Conservation (phyloP, 2,113 vertebrate genomes). For the Heterochromis multidens region DNA sequence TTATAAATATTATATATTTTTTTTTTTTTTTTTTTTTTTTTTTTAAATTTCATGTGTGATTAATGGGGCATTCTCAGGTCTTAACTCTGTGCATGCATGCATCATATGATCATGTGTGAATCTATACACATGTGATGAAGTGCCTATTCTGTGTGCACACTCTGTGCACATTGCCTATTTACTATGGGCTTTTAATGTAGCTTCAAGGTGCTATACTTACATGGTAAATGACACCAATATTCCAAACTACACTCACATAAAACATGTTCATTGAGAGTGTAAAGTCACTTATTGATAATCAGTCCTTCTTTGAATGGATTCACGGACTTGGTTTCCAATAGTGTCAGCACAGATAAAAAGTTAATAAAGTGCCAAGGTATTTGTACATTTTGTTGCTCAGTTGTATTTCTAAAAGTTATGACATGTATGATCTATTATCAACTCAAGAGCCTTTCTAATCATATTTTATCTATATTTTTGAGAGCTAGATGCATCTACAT, state of each 20-base stretch:
- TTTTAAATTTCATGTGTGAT: neutral
- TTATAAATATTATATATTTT: no score
- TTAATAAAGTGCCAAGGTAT: neutral
- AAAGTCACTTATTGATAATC: neutral
- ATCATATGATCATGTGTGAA: neutral
- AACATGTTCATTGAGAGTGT: no score
- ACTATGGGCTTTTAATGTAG: neutral
- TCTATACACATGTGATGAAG: neutral
- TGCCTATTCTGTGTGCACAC: neutral
- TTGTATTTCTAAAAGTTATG: neutral
- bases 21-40: no score
- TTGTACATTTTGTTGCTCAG: conserved; percentile 29
- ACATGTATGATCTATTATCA: neutral
- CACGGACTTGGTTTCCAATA: neutral
- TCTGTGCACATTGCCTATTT: neutral
- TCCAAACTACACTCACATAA: neutral
- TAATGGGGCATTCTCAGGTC: conserved; percentile 39
- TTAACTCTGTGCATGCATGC: neutral
- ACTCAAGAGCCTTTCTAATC: neutral
- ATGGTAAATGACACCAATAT: neutral
- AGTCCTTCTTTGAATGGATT: neutral
- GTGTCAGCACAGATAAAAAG: neutral
- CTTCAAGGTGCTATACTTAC: conserved; percentile 36
- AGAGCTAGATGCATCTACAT: neutral
- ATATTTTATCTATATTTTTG: neutral